Evolutionary conservation across 2,113 vertebrate species (phyloP), one percentile per base, ranked within the genome.

Genomic region (Emberiza fucata): DNA sequence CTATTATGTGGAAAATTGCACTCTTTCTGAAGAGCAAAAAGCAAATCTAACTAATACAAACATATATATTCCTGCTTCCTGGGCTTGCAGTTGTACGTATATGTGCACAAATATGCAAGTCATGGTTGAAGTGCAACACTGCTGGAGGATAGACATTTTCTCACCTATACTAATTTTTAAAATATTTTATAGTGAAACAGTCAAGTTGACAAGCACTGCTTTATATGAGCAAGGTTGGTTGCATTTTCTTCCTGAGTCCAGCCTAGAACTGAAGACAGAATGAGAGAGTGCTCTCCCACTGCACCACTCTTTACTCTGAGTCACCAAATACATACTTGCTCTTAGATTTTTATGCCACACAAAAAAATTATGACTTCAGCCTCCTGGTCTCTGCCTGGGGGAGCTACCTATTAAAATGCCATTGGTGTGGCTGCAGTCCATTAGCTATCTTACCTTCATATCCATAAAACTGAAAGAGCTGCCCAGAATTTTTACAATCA

Each of bases 371-470:
- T 85, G n/a, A 86, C 63, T 95, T 69, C 86, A 94, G 82, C 56
- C 80, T 94, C 60, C 60, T 78, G 78, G 94, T 84, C 81, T 90
- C 64, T 84, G 94, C 69, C 95, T 95, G 70, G 65, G 93, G 79
- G 94, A 97, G 71, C 70, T 40, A 91, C 90, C 81, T 92, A 95
- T 97, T 96, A 98, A 97, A 96, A 96, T 96, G 94, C 95, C 96
- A 97, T 72, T 91, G 96, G 73, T 94, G 82, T 88, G 92, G 89
- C 80, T 96, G 79, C 92, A 96, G 92, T 88, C 94, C 95, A 97
- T 97, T 95, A 97, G 84, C 86, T 90, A 92, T 89, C 95, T 94
- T 97, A 86, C 94, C 92, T 97, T 96, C 85, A 75, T 66, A 86
- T 63, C 50, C 82, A 88, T 96, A 93, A 98, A 97, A 90, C 76